Evolutionary conservation across 2,113 vertebrate genomes (phyloP).

Genomic region (human): DNA sequence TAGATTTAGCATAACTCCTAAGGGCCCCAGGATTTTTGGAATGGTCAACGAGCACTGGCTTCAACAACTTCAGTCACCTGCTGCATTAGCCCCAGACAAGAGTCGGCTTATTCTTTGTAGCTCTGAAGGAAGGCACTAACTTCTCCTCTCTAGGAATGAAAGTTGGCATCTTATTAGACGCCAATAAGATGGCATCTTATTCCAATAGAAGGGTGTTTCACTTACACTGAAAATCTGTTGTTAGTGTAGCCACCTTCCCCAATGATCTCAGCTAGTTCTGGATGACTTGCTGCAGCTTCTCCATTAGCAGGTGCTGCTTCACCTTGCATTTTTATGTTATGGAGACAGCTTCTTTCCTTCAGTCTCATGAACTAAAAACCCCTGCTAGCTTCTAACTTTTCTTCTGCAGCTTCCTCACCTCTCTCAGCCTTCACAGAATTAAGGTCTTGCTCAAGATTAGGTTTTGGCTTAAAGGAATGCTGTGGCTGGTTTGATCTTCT

Average conservation of each 20-base stretch:
- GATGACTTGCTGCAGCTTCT: no score
- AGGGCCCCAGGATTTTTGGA: not conserved
- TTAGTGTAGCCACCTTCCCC: not conserved
- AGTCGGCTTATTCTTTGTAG: no score
- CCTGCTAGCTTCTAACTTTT: not conserved
- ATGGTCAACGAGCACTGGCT: not conserved
- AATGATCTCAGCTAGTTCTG: not conserved
- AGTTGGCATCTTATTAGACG: not conserved
- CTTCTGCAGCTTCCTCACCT: not conserved
- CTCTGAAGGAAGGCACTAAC: not conserved
- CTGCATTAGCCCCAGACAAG: not conserved
- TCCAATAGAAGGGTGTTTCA: not conserved
- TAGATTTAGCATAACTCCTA: accelerated
- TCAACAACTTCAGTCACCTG: not conserved
- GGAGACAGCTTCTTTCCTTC: not conserved
- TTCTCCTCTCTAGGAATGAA: not conserved
- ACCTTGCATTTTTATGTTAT: not conserved
- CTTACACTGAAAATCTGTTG: not conserved
- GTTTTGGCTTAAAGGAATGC: not conserved
- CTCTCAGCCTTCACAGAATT: not conserved
- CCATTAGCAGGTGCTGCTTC: not conserved
- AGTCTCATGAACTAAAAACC: not conserved
- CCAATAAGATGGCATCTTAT: not conserved
- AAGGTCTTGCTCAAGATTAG: not conserved
- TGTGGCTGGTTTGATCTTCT: not conserved